Base-by-base conservation (phyloP, 2,888 invertebrate species). In the Eueremaeus valkanovi region DNA sequence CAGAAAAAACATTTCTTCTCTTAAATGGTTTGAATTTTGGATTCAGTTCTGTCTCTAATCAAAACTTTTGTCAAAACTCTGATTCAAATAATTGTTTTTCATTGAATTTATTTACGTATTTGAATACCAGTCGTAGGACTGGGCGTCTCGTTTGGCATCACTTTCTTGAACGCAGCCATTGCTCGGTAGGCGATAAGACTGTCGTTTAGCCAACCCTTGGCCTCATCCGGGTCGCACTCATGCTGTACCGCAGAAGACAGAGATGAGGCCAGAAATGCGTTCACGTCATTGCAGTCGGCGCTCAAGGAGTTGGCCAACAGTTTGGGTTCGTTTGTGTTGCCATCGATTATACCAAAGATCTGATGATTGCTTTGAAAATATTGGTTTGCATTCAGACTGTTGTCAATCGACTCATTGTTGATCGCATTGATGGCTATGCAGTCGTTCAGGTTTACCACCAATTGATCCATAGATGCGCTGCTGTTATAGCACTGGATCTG, bases 181-280 rank as follows among this genome's bases (percentile, higher is more conserved):
- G 76, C 76, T 55, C 76, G 31, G 40, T 76, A 73, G 8, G 72
- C 73, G 24, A 76, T 76, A 3, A 61, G 31, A 68, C 63, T 63
- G 66, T 76, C 76, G 13, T 73, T 73, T 3, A 63, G 76, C 76
- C 76, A 76, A 49, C 66, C n/a, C 63, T 76, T 76, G n/a, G 66
- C 73, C 29, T 73, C 72, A 49, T 66, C 51, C 1, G 72, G 49
- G 49, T 75, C 75, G 36, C 13, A 21, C n/a, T 58, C 72, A 3
- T 13, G 24, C 21, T 18, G 8, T 16, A 24, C 1, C 9, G 18
- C 21, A 5, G 75, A 21, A 5, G 58, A 16, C 16, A 72, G 21
- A 27, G 51, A 27, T 5, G 40, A 24, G 13, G 76, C 73, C 16
- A 75, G 24, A 31, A 75, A 66, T 45, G 72, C n/a, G 49, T 75